Conservation (phyloP, 2,797 vertebrate species). For the Lycodopsis pacificus region DNA sequence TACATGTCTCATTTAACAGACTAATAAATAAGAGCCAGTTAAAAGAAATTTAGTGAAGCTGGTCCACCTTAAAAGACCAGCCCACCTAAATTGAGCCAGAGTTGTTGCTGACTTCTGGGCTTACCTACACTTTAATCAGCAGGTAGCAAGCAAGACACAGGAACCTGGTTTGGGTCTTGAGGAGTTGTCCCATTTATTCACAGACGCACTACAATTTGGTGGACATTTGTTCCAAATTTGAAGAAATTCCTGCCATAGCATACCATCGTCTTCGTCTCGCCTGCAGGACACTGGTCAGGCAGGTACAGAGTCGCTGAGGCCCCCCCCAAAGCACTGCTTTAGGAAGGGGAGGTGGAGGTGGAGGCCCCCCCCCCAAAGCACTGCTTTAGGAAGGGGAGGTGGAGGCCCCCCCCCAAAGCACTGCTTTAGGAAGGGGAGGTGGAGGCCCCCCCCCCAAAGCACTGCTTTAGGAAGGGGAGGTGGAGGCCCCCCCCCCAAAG, state of each 20-base stretch:
- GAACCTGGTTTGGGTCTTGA: not conserved
- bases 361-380: too few species aligned
- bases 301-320: conserved; percentile 34
- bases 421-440: too few species aligned
- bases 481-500: too few species aligned
- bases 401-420: too few species aligned
- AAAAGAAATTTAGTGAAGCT: not conserved
- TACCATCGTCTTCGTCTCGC: conserved; percentile 16
- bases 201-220: not conserved
- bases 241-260: not conserved
- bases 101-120: not conserved
- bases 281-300: conserved; percentile 39
- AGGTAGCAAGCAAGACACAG: not conserved
- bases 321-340: too few species aligned
- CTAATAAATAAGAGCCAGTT: not conserved
- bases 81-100: not conserved
- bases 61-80: too few species aligned
- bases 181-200: not conserved
- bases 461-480: too few species aligned
- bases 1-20: too few species aligned
- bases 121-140: not conserved
- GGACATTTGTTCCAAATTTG: not conserved
- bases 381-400: too few species aligned
- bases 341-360: too few species aligned
- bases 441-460: too few species aligned